A percentile compares a stretch with the other conserved stretches of the same genome.
Evolutionary conservation across 2,888 invertebrate species (phyloP).

Genomic region (Chelonus formosanus): DNA sequence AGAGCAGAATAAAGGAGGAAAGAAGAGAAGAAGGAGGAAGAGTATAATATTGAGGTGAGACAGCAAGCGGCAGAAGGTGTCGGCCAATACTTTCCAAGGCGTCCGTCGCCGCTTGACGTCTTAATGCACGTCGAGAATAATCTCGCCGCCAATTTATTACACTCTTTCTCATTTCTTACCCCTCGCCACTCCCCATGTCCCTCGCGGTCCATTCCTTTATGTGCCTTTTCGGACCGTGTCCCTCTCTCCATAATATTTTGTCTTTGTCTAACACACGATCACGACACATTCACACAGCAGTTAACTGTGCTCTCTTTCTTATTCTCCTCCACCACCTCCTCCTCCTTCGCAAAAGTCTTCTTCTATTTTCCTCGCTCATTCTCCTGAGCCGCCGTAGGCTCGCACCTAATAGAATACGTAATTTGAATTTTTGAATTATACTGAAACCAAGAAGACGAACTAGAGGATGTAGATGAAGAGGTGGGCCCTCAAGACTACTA

Average conservation of each 20-base stretch:
- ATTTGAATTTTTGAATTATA: constrained; percentile 56
- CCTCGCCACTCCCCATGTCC: constrained; percentile 35
- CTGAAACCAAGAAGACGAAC: constrained; percentile 23
- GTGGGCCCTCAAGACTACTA: neutral
- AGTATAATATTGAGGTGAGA: constrained; percentile 5
- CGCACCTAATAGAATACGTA: constrained; percentile 61
- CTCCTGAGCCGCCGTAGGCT: constrained; percentile 37
- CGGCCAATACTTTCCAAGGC: constrained; percentile 64
- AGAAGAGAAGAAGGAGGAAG: constrained; percentile 21
- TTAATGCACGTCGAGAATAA: constrained; percentile 66
- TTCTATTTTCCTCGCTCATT: constrained; percentile 3
- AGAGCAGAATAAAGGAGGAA: constrained; percentile 12
- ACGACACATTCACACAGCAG: neutral
- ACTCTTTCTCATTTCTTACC: constrained; percentile 64
- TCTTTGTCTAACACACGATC: constrained; percentile 18
- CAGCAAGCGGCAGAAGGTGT: constrained; percentile 57
- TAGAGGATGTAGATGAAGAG: constrained; percentile 11
- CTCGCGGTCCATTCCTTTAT: constrained; percentile 47
- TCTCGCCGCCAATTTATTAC: constrained; percentile 66
- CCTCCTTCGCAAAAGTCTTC: neutral
- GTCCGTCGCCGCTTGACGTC: constrained; percentile 65
- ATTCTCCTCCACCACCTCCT: constrained; percentile 25
- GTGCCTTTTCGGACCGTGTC: constrained; percentile 43
- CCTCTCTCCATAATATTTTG: constrained; percentile 24
- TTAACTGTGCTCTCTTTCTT: constrained; percentile 18